Evolutionary conservation across 2,888 invertebrate species (phyloP).

Genomic region (Harmothoe impar): DNA sequence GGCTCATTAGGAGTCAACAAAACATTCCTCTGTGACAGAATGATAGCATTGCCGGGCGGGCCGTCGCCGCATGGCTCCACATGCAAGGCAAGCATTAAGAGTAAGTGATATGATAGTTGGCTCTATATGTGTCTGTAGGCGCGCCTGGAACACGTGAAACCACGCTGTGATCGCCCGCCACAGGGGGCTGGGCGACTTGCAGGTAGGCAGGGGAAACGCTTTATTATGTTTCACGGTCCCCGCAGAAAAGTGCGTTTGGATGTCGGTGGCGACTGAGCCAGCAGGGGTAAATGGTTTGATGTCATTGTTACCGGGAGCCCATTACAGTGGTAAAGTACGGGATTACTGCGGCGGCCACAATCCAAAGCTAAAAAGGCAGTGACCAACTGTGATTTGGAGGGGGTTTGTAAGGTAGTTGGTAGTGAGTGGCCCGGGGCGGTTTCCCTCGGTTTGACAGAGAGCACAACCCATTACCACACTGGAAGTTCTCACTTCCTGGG

Average conservation of each 20-base stretch:
- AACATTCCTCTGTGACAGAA: conserved; percentile 51
- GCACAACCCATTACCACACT: neutral
- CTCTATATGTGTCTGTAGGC: conserved; percentile 30
- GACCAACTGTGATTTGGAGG: conserved; percentile 19
- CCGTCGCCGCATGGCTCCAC: neutral
- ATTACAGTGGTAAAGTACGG: conserved; percentile 3
- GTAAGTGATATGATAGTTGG: conserved; percentile 43
- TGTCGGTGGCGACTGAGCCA: neutral
- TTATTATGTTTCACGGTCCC: conserved; percentile 24
- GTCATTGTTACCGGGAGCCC: conserved; percentile 26
- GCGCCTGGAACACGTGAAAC: neutral
- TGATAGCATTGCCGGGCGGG: conserved; percentile 31
- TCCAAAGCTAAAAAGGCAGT: conserved; percentile 43
- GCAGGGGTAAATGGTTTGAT: conserved; percentile 42
- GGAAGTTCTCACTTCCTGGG: neutral
- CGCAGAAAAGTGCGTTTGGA: conserved; percentile 52
- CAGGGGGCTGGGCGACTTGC: neutral
- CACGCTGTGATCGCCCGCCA: neutral
- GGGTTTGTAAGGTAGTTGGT: neutral
- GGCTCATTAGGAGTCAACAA: conserved; percentile 56
- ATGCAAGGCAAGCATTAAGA: conserved; percentile 32
- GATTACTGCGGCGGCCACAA: neutral
- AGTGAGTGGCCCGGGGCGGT: neutral
- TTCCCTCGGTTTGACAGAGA: neutral
- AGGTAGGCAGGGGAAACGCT: conserved; percentile 48